These are phyloP conservation scores for Lethrus apterus DNA, from an alignment of 1,140 invertebrate species.

Conservation along the genomic window DNA sequence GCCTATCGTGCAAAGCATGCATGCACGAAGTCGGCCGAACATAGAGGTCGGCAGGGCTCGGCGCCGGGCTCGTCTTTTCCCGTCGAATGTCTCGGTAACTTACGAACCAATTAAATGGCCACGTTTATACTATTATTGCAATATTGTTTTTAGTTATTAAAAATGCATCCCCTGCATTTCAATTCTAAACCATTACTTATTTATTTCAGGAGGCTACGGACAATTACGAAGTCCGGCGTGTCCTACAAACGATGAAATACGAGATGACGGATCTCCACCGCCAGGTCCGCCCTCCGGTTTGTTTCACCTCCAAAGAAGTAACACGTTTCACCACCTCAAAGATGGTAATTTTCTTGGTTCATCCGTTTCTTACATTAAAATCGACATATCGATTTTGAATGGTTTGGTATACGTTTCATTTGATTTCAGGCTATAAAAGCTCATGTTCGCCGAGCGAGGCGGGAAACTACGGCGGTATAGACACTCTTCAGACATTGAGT, in stretches of 20 bases:
- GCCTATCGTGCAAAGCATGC: too few relatives aligned
- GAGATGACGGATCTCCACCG: conserved; percentile 46
- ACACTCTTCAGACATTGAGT: conserved; percentile 27
- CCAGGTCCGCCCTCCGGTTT: conserved; percentile 24
- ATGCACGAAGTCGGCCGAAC: too few relatives aligned
- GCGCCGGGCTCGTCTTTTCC: too few relatives aligned
- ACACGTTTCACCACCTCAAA: conserved; percentile 37
- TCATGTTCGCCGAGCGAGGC: conserved; percentile 32
- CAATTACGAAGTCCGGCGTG: conserved; percentile 48
- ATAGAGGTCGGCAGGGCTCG: too few relatives aligned
- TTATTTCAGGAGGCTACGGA: conserved; percentile 45
- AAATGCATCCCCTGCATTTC: too few relatives aligned
- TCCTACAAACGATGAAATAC: conserved; percentile 42
- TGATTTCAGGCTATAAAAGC: too few relatives aligned
- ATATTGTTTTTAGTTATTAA: too few relatives aligned
- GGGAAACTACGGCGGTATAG: conserved; percentile 24
- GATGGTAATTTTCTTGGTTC: conserved; percentile 32
- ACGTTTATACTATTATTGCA: too few relatives aligned
- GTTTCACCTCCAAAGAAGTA: conserved; percentile 33
- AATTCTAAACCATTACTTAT: too few relatives aligned
- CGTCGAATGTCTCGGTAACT: too few relatives aligned
- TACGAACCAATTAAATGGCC: too few relatives aligned
- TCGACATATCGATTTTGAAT: neutral
- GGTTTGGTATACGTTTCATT: conserved; percentile 24
- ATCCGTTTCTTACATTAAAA: too few relatives aligned